Conservation (phyloP, 2,797 vertebrate genomes). For the Pangasius krempfi region DNA sequence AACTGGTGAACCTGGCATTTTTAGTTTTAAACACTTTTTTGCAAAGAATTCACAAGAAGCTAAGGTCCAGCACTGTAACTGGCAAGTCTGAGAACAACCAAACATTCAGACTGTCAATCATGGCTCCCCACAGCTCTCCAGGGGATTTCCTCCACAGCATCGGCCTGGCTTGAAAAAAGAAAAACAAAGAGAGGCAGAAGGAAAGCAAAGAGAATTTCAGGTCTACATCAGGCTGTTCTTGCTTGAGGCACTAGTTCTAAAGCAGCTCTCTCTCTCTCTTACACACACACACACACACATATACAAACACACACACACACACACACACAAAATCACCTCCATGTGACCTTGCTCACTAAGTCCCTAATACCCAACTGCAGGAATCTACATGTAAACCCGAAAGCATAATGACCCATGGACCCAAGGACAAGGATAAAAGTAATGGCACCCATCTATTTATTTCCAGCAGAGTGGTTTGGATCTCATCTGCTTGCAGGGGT, state of each 20-base stretch:
- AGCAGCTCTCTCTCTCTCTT: slow-evolving; percentile 36
- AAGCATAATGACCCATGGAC: neutral
- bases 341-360: slow-evolving; percentile 36
- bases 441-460: slow-evolving; percentile 1
- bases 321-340: slow-evolving; percentile 42
- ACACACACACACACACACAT: slow-evolving; percentile 24
- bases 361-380: slow-evolving; percentile 22
- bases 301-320: slow-evolving; percentile 32
- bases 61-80: slow-evolving; percentile 49
- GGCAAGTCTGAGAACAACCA: slow-evolving; percentile 56
- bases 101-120: slow-evolving; percentile 63
- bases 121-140: slow-evolving; percentile 44
- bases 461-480: neutral
- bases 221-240: slow-evolving; percentile 54
- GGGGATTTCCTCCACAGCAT: slow-evolving; percentile 53
- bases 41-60: slow-evolving; percentile 48
- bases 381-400: slow-evolving; percentile 32
- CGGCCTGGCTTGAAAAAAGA: slow-evolving; percentile 51
- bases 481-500: neutral
- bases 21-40: slow-evolving; percentile 41
- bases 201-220: slow-evolving; percentile 53
- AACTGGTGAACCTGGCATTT: slow-evolving; percentile 3
- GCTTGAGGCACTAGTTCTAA: slow-evolving; percentile 55
- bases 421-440: neutral
- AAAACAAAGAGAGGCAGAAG: slow-evolving; percentile 54